These are phyloP conservation scores for Polyommatus icarus DNA, from an alignment of 2,888 invertebrate genomes.

Conservation along the genomic window DNA sequence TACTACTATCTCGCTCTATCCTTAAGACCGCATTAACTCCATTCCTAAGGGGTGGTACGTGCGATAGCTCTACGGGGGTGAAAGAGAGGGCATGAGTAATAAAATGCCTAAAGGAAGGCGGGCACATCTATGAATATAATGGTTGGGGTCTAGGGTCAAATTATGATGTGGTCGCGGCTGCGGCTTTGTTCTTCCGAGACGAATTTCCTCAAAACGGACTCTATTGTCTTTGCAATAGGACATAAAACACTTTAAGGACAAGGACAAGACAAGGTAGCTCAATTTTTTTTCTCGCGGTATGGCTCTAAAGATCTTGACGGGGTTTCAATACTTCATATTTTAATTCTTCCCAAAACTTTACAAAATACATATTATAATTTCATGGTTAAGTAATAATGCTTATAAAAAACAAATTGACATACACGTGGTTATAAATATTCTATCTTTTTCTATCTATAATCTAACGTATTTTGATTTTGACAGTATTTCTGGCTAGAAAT, in stretches of 20 bases:
- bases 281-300: no score
- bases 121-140: slow-evolving; percentile 36
- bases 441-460: background rate
- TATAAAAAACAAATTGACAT: no score
- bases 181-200: background rate
- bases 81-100: slow-evolving; percentile 54
- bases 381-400: no score
- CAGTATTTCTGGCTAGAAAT: no score
- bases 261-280: background rate
- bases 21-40: slow-evolving; percentile 49
- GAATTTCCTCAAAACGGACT: background rate
- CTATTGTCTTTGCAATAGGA: slow-evolving; percentile 1
- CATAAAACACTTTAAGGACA: background rate
- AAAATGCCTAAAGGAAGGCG: slow-evolving; percentile 65
- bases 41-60: slow-evolving; percentile 49
- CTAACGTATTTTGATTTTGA: no score
- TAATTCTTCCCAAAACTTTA: no score
- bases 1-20: slow-evolving; percentile 57
- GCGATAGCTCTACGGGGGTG: slow-evolving; percentile 57
- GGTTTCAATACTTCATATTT: no score
- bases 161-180: slow-evolving; percentile 3
- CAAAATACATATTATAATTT: no score
- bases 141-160: slow-evolving; percentile 34
- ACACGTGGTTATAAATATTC: background rate
- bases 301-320: no score